A percentile compares a stretch with the other conserved stretches of the same genome.
Conservation (phyloP, 2,888 invertebrate genomes). For the Phaedon cochleariae region DNA sequence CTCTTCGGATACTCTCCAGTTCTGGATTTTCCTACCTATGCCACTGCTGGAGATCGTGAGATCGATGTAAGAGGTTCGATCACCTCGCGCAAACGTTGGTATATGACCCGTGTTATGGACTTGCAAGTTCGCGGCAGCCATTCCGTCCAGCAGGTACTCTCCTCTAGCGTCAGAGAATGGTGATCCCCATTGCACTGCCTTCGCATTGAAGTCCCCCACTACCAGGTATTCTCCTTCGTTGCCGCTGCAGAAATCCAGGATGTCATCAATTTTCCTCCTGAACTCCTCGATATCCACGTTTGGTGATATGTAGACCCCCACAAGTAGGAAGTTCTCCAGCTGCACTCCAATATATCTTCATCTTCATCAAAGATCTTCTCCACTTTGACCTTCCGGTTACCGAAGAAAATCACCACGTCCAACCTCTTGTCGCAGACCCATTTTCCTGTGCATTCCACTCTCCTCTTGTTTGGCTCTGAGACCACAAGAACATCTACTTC, state of each 20-base stretch:
- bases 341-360: not conserved
- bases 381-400: slow-evolving; percentile 8
- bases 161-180: slow-evolving; percentile 11
- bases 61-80: not conserved
- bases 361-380: not conserved
- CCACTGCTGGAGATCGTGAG: not conserved
- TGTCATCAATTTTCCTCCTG: not conserved
- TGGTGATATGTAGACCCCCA: slow-evolving; percentile 12
- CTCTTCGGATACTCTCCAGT: not conserved
- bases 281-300: slow-evolving; percentile 6
- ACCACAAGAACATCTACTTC: not conserved
- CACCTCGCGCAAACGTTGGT: not conserved
- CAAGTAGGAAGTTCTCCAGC: not conserved
- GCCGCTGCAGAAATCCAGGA: not conserved
- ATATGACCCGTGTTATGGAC: slow-evolving; percentile 4
- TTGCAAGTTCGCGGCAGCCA: slow-evolving; percentile 2
- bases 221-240: not conserved
- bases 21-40: not conserved
- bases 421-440: slow-evolving; percentile 15
- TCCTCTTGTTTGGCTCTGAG: not conserved
- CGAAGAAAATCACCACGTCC: slow-evolving; percentile 9
- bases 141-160: slow-evolving; percentile 13
- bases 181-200: slow-evolving; percentile 21
- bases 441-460: not conserved
- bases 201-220: slow-evolving; percentile 25